Evolutionary conservation across 2,113 vertebrate genomes (phyloP).

Genomic region (Lipophrys pholis): DNA sequence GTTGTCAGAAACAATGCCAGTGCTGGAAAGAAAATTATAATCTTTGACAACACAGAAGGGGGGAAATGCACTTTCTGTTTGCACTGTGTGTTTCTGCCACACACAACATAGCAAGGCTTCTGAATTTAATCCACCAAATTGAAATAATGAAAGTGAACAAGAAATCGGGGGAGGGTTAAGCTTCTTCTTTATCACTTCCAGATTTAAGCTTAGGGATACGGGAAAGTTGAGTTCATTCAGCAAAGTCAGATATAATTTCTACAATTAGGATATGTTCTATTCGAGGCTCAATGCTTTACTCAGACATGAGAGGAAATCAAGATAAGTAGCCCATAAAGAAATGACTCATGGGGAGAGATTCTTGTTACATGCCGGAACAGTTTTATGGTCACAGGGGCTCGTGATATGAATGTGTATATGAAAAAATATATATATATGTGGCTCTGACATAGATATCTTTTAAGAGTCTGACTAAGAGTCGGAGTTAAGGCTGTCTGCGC

Average conservation of each 20-base stretch:
- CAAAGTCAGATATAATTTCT: constrained; percentile 58
- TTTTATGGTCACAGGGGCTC: constrained; percentile 46
- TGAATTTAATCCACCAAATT: constrained; percentile 52
- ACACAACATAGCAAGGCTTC: constrained; percentile 29
- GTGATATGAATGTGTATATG: constrained; percentile 49
- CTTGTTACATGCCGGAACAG: constrained; percentile 32
- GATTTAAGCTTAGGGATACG: constrained; percentile 50
- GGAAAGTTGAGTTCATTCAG: constrained; percentile 18
- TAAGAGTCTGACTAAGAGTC: constrained; percentile 54
- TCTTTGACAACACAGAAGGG: constrained; percentile 2
- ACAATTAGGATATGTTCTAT: constrained; percentile 48
- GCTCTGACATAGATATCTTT: constrained; percentile 60
- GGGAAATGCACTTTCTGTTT: background rate
- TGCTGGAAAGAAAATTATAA: constrained; percentile 35
- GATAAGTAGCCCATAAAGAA: constrained; percentile 68
- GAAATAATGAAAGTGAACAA: constrained; percentile 60
- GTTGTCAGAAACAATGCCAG: constrained; percentile 33
- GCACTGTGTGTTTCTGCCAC: background rate
- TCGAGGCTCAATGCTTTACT: constrained; percentile 39
- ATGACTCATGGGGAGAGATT: constrained; percentile 52
- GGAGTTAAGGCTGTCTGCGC: constrained; percentile 50
- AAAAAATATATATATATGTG: constrained; percentile 41
- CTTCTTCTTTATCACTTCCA: constrained; percentile 42
- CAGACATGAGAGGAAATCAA: constrained; percentile 63
- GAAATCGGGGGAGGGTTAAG: constrained; percentile 17